Base-by-base conservation (phyloP, 1,140 invertebrate species). In the Aphis gossypii region DNA sequence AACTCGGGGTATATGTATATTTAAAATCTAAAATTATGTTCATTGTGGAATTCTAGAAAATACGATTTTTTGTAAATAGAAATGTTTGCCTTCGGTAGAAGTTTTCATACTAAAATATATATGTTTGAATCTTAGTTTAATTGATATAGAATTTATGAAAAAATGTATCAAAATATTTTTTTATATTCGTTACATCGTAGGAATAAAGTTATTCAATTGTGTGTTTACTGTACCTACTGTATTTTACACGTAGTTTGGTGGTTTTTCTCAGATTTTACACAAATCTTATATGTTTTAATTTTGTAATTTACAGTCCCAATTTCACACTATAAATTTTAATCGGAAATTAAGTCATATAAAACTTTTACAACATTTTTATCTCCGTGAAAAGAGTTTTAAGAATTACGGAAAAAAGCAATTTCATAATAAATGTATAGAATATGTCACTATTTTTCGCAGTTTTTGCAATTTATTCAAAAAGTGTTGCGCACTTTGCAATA, bases 381-480 rank as follows among this genome's bases (percentile, higher is more conserved):
- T 83, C 35, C 76, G 6, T 38, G 23, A 83, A 76, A 38, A 38
- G 8, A 38, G 35, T 83, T 83, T 83, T 14, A 7, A 83, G 6
- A 38, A 21, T 11, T 76, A 76, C 35, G 35, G 30, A 84, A 84
- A 84, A 84, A 84, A 83, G 41, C 38, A 41, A 83, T 83, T 83
- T 83, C 76, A 83, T 83, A 83, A 38, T 23, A 83, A 83, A 38
- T 38, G 21, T 83, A 38, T 83, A 38, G 20, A 82, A 82, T 38
- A 82, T 38, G 60, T 68, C 60, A 38, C 76, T 21, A 35, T 38
- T 38, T 83, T 83, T 82, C 8, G 35, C 20, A 38, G 76, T 83
- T 83, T 83, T 82, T 38, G 21, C 76, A 38, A 83, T 83, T 38
- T 83, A 83, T 83, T 83, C 76, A 38, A 83, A 83, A 83, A 83